These are phyloP conservation scores for Passer montanus DNA, from an alignment of 2,113 vertebrate species.

Conservation along the genomic window DNA sequence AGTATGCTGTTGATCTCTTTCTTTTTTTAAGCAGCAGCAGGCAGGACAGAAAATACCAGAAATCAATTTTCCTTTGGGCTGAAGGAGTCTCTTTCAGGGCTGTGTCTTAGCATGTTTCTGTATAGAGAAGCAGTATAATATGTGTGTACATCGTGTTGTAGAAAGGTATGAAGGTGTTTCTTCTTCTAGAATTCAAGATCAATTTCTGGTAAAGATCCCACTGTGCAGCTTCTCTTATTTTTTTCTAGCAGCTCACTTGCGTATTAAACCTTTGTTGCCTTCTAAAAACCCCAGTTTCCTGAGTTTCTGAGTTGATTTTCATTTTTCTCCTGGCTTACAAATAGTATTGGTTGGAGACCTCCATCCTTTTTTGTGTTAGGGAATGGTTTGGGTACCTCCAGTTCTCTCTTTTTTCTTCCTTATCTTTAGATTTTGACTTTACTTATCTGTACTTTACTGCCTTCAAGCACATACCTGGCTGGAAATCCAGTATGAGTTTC, in stretches of 20 bases:
- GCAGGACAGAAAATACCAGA: not conserved
- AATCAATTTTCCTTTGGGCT: not conserved
- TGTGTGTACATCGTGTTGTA: not conserved
- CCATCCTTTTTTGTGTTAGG: not conserved
- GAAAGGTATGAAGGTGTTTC: not conserved
- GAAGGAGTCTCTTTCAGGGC: not conserved
- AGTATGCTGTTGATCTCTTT: conserved; percentile 64
- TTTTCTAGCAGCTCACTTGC: not conserved
- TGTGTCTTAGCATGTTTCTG: not conserved
- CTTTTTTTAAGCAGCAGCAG: not conserved
- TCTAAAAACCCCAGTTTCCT: not conserved
- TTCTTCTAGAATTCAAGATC: not conserved
- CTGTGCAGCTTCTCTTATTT: not conserved
- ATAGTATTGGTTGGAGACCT: not conserved
- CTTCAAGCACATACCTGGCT: not conserved
- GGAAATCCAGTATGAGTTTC: not conserved
- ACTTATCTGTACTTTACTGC: not conserved
- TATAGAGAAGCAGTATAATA: not conserved
- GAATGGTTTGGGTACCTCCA: not conserved
- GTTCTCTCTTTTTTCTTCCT: not conserved
- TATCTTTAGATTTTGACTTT: not conserved
- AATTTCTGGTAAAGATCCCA: not conserved
- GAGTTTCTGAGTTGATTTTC: not conserved
- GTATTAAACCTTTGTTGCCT: not conserved
- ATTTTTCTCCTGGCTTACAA: not conserved